These are phyloP conservation scores for Bostrychus sinensis DNA, from an alignment of 2,113 vertebrate species.

Conservation along the genomic window DNA sequence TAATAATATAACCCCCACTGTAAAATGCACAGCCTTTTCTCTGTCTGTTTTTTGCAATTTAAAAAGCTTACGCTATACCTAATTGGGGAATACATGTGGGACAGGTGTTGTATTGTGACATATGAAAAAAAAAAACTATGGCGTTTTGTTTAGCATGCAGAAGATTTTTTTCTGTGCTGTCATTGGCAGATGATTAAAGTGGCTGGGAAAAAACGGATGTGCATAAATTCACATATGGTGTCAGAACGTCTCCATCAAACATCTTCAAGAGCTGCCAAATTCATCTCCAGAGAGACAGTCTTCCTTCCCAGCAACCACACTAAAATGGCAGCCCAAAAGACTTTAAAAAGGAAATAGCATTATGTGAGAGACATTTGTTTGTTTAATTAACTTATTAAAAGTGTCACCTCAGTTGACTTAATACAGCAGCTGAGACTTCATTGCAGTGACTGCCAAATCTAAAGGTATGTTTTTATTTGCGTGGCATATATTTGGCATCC, in stretches of 20 bases:
- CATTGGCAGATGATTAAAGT: constrained; percentile 14
- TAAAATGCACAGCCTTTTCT: background rate
- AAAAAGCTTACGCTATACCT: background rate
- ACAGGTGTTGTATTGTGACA: background rate
- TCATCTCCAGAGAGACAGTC: constrained; percentile 23
- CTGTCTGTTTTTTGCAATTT: background rate
- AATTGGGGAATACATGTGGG: background rate
- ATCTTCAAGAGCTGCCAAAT: constrained; percentile 12
- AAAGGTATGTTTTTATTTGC: no score
- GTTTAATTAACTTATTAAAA: background rate
- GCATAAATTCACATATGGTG: constrained; percentile 8
- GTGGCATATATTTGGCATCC: no score
- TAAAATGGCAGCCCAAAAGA: constrained; percentile 9
- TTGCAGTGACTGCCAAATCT: background rate
- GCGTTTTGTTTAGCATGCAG: background rate
- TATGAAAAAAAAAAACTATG: background rate
- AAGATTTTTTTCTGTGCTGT: background rate
- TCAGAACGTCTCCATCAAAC: constrained; percentile 20
- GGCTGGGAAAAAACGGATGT: background rate
- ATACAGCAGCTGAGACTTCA: no score
- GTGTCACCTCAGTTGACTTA: background rate
- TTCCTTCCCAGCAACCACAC: constrained; percentile 7
- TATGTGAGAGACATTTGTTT: no score
- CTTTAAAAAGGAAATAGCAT: background rate
- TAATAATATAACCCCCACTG: background rate